phyloP scores from a whole-genome alignment of 2,113 vertebrate genomes.

The Cryptoleucopteryx plumbea region DNA sequence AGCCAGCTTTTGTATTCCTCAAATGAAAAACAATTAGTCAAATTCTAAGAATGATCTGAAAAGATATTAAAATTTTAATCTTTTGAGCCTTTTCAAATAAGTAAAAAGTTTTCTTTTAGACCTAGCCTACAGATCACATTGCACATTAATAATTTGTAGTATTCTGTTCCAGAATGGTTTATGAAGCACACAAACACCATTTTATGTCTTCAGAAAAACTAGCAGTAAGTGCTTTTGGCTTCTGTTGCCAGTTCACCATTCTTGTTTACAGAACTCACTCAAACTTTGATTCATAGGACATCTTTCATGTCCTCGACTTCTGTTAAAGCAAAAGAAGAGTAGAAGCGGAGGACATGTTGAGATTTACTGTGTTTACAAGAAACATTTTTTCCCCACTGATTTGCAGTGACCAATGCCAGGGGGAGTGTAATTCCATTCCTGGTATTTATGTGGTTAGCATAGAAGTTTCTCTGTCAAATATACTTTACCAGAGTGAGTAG shows the following conservation, averaged over 20 bases:
- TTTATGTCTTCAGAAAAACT: not conserved
- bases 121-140: not conserved
- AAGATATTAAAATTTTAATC: not conserved
- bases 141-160: not conserved
- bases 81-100: not conserved
- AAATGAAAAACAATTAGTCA: not conserved
- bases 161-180: not conserved
- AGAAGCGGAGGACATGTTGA: not conserved
- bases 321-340: not conserved
- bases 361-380: not conserved
- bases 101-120: not conserved
- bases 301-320: not conserved
- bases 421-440: slow-evolving; percentile 1
- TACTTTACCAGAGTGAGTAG: not conserved
- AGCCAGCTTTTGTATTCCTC: not conserved
- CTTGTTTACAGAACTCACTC: not conserved
- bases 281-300: not conserved
- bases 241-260: not conserved
- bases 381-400: not conserved
- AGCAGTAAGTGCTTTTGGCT: not conserved
- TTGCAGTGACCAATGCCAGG: not conserved
- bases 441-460: not conserved
- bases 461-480: slow-evolving; percentile 11
- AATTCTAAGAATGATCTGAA: not conserved
- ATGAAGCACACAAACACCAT: not conserved